Evolutionary conservation across 2,797 vertebrate genomes (phyloP), one percentile per base, ranked within the genome.

Genomic region (Liasis olivaceus): DNA sequence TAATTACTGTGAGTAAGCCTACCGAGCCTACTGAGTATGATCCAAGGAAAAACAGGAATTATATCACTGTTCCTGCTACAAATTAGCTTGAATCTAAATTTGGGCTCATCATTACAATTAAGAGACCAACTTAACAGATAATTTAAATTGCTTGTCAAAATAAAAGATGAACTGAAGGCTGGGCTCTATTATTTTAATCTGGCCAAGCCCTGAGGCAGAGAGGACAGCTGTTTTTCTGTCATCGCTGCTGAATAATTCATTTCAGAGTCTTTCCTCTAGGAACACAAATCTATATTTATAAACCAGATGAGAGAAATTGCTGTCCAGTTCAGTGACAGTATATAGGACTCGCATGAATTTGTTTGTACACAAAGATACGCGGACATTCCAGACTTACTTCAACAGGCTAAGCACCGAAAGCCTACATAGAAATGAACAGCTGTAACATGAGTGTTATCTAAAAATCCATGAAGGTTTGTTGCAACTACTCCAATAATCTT

Each of bases 251-350:
- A 94, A 90, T 84, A 94, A 91, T 88, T 26, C 95, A 93, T 92
- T 96, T 88, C 95, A 90, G 95, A 93, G 91, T 87, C 36, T 60
- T 96, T 95, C 81, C 85, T 93, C 94, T 88, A 88, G 56, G 60
- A 59, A 90, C 3, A 93, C 5, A 94, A 7, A 47, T 59, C 93
- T 88, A 6, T 28, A 90, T 91, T 96, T 95, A 86, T 89, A 93
- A 94, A 91, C 88, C 84, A 93, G 47, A 94, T 54, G 59, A 91
- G 51, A 95, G 51, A 93, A 94, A 94, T 54, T 60, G 92, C 90
- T n/a, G 91, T 94, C 94, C 93, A 91, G 87, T 81, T 92, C 69
- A 42, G 58, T 51, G 91, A 90, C 94, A 92, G 91, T 93, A 90
- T 92, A 87, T 56, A 56, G 12, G 72, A 15, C 42, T 63, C 72